phyloP scores from a whole-genome alignment of 2,797 vertebrate species.

The Channallabes apus region DNA sequence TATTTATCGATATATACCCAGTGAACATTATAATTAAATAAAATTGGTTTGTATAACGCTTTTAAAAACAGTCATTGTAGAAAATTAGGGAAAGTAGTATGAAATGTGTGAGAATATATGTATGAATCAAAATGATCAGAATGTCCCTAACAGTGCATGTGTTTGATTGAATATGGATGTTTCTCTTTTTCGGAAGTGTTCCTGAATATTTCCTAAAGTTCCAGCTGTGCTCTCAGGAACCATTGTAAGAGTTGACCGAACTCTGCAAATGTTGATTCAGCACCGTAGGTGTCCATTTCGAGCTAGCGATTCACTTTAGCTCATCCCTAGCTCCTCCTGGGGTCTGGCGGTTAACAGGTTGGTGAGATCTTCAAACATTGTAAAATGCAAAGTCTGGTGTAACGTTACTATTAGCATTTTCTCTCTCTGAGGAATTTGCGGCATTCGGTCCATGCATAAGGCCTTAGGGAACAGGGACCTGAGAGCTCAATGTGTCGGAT shows the following conservation, averaged over 20 bases:
- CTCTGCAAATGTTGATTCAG: constrained; percentile 1
- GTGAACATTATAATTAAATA: too few relatives aligned
- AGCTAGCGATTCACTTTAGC: not conserved
- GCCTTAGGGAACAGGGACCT: constrained; percentile 40
- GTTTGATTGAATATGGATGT: not conserved
- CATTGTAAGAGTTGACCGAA: not conserved
- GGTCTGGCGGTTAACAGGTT: constrained; percentile 42
- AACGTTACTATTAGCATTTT: constrained; percentile 42
- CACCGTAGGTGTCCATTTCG: not conserved
- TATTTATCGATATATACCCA: not conserved
- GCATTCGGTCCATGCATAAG: constrained; percentile 44
- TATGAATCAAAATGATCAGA: too few relatives aligned
- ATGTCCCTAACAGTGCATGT: not conserved
- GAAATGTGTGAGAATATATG: too few relatives aligned
- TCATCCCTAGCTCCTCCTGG: not conserved
- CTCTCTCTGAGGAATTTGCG: constrained; percentile 53
- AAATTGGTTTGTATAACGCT: too few relatives aligned
- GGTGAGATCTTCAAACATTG: constrained; percentile 56
- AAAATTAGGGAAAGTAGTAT: too few relatives aligned
- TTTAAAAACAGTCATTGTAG: too few relatives aligned
- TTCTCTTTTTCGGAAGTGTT: not conserved
- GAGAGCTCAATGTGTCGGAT: not conserved
- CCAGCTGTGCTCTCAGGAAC: not conserved
- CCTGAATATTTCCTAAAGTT: not conserved
- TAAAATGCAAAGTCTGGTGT: constrained; percentile 49